Conservation (phyloP, 2,113 vertebrate genomes). For the Myotis lucifugus region DNA sequence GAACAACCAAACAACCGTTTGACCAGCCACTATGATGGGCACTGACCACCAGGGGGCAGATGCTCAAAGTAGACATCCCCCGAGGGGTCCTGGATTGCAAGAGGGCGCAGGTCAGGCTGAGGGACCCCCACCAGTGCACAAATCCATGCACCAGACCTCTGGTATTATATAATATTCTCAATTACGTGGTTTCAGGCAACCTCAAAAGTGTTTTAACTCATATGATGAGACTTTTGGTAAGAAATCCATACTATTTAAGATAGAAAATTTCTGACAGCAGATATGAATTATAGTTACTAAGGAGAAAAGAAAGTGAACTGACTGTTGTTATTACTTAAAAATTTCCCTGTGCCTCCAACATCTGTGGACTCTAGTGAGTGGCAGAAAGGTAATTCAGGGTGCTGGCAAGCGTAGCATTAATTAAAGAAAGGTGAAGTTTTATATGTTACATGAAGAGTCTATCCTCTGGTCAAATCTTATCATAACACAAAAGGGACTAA, state of each 20-base stretch:
- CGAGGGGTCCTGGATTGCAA: too few species aligned
- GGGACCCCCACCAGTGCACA: too few species aligned
- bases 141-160: too few species aligned
- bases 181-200: neutral
- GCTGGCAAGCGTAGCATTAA: neutral
- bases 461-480: neutral
- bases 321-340: neutral
- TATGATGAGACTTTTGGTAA: neutral
- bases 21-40: too few species aligned
- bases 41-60: too few species aligned
- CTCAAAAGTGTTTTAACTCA: conserved; percentile 19
- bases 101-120: too few species aligned
- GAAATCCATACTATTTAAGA: neutral
- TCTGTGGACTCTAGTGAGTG: neutral
- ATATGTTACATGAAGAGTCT: neutral
- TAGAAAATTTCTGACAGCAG: neutral
- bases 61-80: too few species aligned
- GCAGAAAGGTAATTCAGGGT: neutral
- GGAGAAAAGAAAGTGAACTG: neutral
- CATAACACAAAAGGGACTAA: neutral
- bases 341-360: neutral
- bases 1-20: too few species aligned
- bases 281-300: neutral
- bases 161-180: neutral
- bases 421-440: conserved; percentile 32